Base-by-base conservation (phyloP, 37 sponge, comb jelly and placozoan genomes). In the Crambe crambe region DNA sequence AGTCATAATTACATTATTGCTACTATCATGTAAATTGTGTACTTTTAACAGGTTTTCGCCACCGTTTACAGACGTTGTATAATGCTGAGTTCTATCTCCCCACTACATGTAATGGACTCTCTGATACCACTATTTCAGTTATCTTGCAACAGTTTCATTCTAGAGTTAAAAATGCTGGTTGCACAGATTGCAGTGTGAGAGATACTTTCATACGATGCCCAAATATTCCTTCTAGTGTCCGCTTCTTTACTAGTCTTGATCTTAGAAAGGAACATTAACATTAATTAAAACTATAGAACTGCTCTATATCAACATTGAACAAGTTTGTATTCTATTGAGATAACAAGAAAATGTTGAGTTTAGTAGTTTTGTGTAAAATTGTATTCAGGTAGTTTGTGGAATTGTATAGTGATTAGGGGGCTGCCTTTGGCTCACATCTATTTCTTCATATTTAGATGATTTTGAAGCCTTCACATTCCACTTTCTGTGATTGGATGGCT, bases 31-130 rank as follows among this genome's bases (percentile, higher is more conserved):
- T n/a, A n/a, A n/a, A n/a, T n/a, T n/a, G n/a, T n/a, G n/a, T n/a
- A n/a, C n/a, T 47, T 6, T 12, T 47, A 12, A 2, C 68, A 84
- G 77, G 76, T 22, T 71, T 68, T 54, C 56, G 76, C 8, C 72
- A 76, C 59, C 56, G 77, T 9, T 18, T 38, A 18, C 42, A 41
- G 31, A 22, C 56, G 2, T 42, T 85, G 12, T 60, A 71, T 27
- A 6, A 34, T 21, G 1, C 39, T 10, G 63, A 36, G 12, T 54
- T 64, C 44, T 85, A 85, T 38, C 62, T 85, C 9, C 85, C 85
- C 12, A 25, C 78, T 35, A 78, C 85, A 0, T 85, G 85, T 62
- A 77, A 85, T 61, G 85, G 85, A 9, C 85, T 85, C 15, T 21
- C 71, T 47, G 56, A 77, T 38, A 58, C 57, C 59, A 77, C 72